Evolutionary conservation across 1,140 invertebrate species (phyloP).

Genomic region (Zeugodacus cucurbitae): DNA sequence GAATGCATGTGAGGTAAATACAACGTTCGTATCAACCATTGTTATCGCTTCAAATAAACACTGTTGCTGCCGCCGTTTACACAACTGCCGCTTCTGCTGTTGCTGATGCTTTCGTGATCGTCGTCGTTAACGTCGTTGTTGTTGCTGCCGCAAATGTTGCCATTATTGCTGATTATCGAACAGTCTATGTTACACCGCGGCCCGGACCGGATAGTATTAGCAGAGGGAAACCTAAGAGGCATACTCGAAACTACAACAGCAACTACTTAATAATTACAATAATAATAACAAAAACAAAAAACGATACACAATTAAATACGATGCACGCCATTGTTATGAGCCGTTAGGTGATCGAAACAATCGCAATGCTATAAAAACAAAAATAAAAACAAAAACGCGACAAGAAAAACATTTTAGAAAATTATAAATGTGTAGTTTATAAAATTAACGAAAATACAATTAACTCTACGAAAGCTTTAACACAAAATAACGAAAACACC

Average conservation of each 20-base stretch:
- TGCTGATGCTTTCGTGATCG: slow-evolving; percentile 26
- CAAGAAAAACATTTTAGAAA: slow-evolving; percentile 21
- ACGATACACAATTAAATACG: neutral
- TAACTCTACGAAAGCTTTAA: slow-evolving; percentile 32
- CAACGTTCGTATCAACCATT: slow-evolving; percentile 15
- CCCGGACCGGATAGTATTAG: neutral
- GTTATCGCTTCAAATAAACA: slow-evolving; percentile 40
- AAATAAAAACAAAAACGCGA: neutral
- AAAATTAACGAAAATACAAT: slow-evolving; percentile 8
- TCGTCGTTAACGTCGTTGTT: slow-evolving; percentile 22
- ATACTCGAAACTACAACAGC: neutral
- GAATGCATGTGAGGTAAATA: neutral
- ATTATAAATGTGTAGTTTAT: slow-evolving; percentile 23
- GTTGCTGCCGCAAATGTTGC: slow-evolving; percentile 17
- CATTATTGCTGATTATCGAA: slow-evolving; percentile 20
- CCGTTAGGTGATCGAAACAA: neutral
- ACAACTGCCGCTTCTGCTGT: slow-evolving; percentile 1
- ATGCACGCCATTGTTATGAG: slow-evolving; percentile 33
- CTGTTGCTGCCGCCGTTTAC: slow-evolving; percentile 30
- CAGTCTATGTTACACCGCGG: neutral
- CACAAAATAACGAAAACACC: slow-evolving; percentile 37
- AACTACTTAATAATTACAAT: neutral
- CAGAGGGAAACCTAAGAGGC: neutral
- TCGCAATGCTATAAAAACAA: slow-evolving; percentile 8
- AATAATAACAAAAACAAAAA: neutral